A percentile compares a stretch with the other conserved stretches of the same genome.
phyloP scores from a whole-genome alignment of 2,888 invertebrate genomes.

The Pecten maximus region DNA sequence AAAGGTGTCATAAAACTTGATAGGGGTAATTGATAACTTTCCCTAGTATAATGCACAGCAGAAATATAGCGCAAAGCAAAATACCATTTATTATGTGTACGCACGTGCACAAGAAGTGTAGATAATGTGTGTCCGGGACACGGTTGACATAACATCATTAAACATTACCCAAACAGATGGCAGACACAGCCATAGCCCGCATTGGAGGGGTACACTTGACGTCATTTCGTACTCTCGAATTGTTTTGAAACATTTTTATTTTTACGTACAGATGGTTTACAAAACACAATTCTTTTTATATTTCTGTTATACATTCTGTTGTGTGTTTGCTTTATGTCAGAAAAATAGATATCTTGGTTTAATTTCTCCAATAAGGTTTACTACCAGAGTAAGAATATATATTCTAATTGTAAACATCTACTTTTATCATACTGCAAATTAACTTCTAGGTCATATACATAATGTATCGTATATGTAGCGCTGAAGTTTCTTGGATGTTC shows the following conservation, averaged over 20 bases:
- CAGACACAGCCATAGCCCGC: neutral
- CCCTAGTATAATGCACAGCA: no score
- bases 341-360: neutral
- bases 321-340: no score
- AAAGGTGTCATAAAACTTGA: no score
- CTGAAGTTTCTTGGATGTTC: no score
- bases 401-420: no score
- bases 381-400: no score
- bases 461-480: no score
- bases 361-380: no score
- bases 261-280: neutral
- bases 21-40: no score
- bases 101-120: neutral
- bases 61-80: neutral
- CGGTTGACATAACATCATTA: neutral
- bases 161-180: neutral
- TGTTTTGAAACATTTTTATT: slow-evolving; percentile 3
- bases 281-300: neutral
- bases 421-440: no score
- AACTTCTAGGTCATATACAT: no score
- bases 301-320: neutral
- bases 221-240: neutral
- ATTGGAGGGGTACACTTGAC: neutral
- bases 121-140: neutral
- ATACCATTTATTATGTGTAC: neutral